A percentile compares a stretch with the other conserved stretches of the same genome.
phyloP scores from a whole-genome alignment of 35 echinoderm and acorn worm species.

The Lytechinus pictus region DNA sequence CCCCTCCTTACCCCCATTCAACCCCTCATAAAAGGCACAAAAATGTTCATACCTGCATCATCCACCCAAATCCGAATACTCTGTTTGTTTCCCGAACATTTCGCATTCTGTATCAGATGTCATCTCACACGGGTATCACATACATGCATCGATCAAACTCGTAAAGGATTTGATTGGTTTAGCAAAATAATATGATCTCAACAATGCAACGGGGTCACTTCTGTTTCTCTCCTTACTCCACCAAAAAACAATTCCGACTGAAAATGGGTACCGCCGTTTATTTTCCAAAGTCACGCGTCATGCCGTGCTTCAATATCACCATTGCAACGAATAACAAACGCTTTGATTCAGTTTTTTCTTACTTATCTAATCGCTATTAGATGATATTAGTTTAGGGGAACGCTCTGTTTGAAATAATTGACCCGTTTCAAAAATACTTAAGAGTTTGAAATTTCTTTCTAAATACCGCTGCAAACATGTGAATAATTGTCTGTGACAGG shows the following conservation, averaged over 20 bases:
- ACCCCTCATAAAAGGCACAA: too few relatives aligned
- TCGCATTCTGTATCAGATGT: not conserved
- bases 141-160: not conserved
- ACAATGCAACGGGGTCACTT: not conserved
- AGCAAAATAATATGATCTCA: not conserved
- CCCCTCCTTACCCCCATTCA: too few relatives aligned
- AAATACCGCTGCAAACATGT: not conserved
- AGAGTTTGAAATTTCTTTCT: not conserved
- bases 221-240: not conserved
- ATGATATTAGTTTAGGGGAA: not conserved
- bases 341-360: not conserved
- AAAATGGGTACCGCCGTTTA: not conserved
- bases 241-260: not conserved
- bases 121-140: not conserved
- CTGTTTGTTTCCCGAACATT: not conserved
- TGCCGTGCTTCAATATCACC: not conserved
- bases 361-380: not conserved
- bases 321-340: not conserved
- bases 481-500: not conserved
- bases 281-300: not conserved
- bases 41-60: not conserved
- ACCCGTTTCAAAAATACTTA: not conserved
- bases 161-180: not conserved
- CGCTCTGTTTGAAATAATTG: not conserved
- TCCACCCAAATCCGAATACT: not conserved